Conservation (phyloP, 2,113 vertebrate genomes). For the Picathartes gymnocephalus region DNA sequence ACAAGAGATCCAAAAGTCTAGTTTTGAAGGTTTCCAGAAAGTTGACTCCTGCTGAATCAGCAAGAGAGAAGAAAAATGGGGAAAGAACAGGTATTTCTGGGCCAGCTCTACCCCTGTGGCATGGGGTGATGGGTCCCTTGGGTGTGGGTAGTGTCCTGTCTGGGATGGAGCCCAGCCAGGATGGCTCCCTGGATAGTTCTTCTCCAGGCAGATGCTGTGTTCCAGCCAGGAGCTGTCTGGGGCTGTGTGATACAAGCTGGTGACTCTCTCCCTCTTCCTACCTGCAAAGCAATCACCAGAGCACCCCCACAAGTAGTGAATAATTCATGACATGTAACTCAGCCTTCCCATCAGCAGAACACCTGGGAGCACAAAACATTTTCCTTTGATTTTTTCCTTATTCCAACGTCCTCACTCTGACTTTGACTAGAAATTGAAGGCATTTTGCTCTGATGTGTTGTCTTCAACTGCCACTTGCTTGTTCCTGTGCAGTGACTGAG, state of each 20-base stretch:
- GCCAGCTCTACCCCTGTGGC: neutral
- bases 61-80: neutral
- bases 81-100: neutral
- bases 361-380: slow-evolving; percentile 4
- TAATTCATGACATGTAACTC: slow-evolving; percentile 22
- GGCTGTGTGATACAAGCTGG: neutral
- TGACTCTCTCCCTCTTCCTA: neutral
- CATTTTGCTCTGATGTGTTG: neutral
- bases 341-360: neutral
- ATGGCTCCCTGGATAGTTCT: neutral
- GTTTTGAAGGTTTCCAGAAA: neutral
- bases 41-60: neutral
- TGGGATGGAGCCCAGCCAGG: neutral
- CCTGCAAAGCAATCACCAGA: neutral
- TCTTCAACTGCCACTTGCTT: neutral
- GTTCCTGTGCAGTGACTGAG: neutral
- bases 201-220: neutral
- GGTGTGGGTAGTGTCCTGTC: neutral
- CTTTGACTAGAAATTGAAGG: neutral
- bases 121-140: fast-evolving
- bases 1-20: neutral
- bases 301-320: neutral
- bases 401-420: neutral
- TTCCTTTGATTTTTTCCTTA: neutral
- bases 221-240: neutral